Percentiles rank a stretch among this genome's conserved stretches.
These are phyloP conservation scores for Semibalanus balanoides DNA, from an alignment of 1,140 invertebrate genomes.

Conservation along the genomic window DNA sequence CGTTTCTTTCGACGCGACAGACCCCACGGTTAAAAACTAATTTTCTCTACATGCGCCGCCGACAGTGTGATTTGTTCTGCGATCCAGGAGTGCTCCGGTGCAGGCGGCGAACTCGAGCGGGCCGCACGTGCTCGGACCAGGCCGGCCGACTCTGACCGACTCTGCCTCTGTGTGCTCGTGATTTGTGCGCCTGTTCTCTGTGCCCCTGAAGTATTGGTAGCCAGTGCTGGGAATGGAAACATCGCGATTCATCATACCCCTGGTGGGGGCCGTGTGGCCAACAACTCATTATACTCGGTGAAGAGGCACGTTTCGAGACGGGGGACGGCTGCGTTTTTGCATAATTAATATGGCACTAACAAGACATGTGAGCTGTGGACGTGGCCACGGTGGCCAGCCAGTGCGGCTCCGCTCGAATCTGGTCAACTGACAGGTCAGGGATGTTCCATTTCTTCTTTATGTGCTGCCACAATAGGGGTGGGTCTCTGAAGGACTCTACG, in stretches of 20 bases:
- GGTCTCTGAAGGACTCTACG: no score
- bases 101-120: not conserved
- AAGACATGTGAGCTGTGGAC: not conserved
- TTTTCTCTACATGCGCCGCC: not conserved
- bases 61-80: not conserved
- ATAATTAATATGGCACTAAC: conserved; percentile 1
- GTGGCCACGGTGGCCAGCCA: no score
- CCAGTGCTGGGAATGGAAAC: not conserved
- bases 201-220: not conserved
- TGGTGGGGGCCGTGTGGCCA: not conserved
- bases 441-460: no score
- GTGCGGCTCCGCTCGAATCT: no score
- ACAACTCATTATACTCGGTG: not conserved
- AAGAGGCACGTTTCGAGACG: not conserved
- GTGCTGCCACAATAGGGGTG: no score
- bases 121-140: not conserved
- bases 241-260: not conserved
- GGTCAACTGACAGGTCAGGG: no score
- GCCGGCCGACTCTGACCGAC: not conserved
- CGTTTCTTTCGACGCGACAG: not conserved
- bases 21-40: not conserved
- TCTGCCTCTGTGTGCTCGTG: no score
- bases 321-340: not conserved
- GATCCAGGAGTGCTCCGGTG: not conserved
- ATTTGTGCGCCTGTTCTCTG: not conserved